A percentile compares a stretch with the other conserved stretches of the same genome.
Evolutionary conservation across 2,113 vertebrate species (phyloP).

Genomic region (Bos taurus): DNA sequence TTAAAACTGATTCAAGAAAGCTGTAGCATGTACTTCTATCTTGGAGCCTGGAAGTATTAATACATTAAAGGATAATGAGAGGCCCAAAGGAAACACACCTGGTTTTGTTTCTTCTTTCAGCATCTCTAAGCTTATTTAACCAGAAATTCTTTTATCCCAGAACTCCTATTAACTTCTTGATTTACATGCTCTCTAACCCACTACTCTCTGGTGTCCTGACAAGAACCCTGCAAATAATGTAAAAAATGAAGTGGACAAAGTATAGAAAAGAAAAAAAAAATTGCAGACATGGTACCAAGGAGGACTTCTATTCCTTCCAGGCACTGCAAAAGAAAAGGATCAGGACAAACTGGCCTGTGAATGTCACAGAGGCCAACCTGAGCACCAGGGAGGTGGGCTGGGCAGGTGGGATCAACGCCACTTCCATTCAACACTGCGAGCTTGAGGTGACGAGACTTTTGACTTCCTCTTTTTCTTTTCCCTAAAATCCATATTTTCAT

Average conservation of each 20-base stretch:
- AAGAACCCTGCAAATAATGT: background rate
- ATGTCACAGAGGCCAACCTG: background rate
- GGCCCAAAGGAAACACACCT: background rate
- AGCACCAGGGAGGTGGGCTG: background rate
- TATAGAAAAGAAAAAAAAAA: background rate
- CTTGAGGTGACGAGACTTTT: background rate
- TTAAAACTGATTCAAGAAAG: background rate
- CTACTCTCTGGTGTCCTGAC: background rate
- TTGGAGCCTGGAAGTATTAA: background rate
- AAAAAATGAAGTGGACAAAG: background rate
- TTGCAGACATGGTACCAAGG: background rate
- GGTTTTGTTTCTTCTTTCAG: background rate
- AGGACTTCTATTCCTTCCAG: background rate
- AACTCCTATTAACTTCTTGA: background rate
- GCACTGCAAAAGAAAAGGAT: background rate
- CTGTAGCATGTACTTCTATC: background rate
- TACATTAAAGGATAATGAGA: background rate
- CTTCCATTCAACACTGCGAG: background rate
- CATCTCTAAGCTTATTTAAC: background rate
- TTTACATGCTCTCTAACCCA: background rate
- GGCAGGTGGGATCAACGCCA: rapidly evolving
- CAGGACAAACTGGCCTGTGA: background rate
- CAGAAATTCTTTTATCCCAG: background rate
- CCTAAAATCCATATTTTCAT: background rate
- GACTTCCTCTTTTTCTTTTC: background rate